Base-by-base conservation (phyloP, 2,888 invertebrate genomes). In the Enchytraeus crypticus region DNA sequence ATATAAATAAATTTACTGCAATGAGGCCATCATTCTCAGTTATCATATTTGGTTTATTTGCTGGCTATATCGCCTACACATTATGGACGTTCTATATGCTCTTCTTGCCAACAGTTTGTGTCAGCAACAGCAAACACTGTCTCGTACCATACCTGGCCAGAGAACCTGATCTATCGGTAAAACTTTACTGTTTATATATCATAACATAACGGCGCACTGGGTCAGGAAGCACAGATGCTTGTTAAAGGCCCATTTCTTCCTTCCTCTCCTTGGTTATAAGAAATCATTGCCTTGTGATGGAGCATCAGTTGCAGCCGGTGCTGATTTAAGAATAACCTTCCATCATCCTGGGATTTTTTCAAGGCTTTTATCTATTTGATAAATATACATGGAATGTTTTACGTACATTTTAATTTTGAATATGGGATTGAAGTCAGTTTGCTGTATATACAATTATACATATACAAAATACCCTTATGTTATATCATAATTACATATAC, bases 41-140 rank as follows among this genome's bases (percentile, higher is more conserved):
- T 45, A 61, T 81, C 2, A 63, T 80, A 8, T 72, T 74, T 29
- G 75, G 71, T 5, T 59, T 77, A 5, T 82, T 82, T 66, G 62
- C 79, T 29, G 76, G 76, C 11, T 83, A 82, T 68, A 78, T 83
- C 45, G 72, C 70, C 4, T 77, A 82, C 67, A 80, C 81, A 11
- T 71, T 81, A 55, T 81, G 77, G 71, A 77, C 76, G 11, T 71
- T 83, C 34, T 81, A 80, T 60, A 69, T 71, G 21, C 72, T 83
- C 26, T 82, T 80, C 69, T 74, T 75, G 62, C 80, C 80, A 1
- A 74, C 74, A 18, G 67, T 68, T 14, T 76, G 78, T 68, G 60
- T 66, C 27, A 58, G 59, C n/a, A 58, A n/a, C 26, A 26, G 56
- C 1, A 53, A 54, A 14, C 64, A 63, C 49, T 81, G 81, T 66